A percentile compares a stretch with the other conserved stretches of the same genome.
Conservation (phyloP, 2,888 invertebrate genomes). For the Eupeodes luniger region DNA sequence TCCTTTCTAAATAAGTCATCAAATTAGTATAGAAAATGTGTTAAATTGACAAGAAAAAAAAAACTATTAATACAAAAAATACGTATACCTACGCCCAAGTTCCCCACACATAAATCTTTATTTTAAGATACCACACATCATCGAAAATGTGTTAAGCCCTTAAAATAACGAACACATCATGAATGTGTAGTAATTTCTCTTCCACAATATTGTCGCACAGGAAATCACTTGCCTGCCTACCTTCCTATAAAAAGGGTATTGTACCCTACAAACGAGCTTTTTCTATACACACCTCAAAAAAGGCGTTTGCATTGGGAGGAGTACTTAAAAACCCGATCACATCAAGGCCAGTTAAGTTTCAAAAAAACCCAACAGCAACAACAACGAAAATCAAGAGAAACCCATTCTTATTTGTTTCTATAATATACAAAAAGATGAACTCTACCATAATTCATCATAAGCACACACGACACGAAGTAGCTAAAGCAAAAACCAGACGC, state of each 20-base stretch:
- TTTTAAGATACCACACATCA: neutral
- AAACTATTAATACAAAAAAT: constrained; percentile 2
- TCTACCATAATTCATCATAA: constrained; percentile 61
- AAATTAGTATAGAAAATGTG: neutral
- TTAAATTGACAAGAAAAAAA: neutral
- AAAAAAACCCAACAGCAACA: constrained; percentile 18
- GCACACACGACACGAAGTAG: constrained; percentile 39
- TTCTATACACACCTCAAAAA: constrained; percentile 49
- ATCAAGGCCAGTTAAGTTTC: constrained; percentile 44
- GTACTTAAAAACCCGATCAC: constrained; percentile 28
- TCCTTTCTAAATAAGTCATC: no score
- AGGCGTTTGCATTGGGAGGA: neutral
- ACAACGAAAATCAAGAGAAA: constrained; percentile 39
- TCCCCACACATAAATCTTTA: neutral
- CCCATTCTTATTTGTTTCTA: constrained; percentile 61
- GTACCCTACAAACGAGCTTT: constrained; percentile 38
- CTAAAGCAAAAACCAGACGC: constrained; percentile 31
- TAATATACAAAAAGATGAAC: constrained; percentile 49
- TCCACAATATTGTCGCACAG: constrained; percentile 27
- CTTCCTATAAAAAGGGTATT: constrained; percentile 31
- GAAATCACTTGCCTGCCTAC: constrained; percentile 46
- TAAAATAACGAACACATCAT: constrained; percentile 6
- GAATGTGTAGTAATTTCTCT: constrained; percentile 25
- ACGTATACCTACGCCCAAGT: constrained; percentile 56
- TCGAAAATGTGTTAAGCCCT: constrained; percentile 23